A percentile compares a stretch with the other conserved stretches of the same genome.
Evolutionary conservation across 1,140 invertebrate species (phyloP).

Genomic region (Drosophila eugracilis): DNA sequence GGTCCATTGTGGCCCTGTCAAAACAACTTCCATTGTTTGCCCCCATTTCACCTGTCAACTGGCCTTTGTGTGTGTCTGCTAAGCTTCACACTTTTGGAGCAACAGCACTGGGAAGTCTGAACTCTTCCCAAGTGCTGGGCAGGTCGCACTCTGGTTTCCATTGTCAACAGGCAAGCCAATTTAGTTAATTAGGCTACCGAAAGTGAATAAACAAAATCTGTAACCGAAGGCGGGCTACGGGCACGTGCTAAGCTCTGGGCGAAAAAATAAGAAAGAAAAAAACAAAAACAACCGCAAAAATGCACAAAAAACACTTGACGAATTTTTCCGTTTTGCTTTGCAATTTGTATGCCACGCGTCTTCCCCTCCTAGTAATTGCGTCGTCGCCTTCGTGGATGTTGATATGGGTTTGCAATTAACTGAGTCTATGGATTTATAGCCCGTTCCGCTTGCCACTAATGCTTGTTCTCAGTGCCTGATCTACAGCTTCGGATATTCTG

Average conservation of each 20-base stretch:
- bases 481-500: background rate
- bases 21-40: slow-evolving; percentile 57
- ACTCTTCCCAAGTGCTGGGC: slow-evolving; percentile 19
- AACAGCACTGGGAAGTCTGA: slow-evolving; percentile 3
- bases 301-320: slow-evolving; percentile 57
- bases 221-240: slow-evolving; percentile 10
- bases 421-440: slow-evolving; percentile 58
- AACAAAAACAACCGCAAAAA: slow-evolving; percentile 55
- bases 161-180: slow-evolving; percentile 55
- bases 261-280: slow-evolving; percentile 53
- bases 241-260: slow-evolving; percentile 46
- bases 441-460: slow-evolving; percentile 31
- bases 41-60: slow-evolving; percentile 53
- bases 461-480: slow-evolving; percentile 31
- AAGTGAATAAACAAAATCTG: slow-evolving; percentile 60
- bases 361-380: slow-evolving; percentile 57
- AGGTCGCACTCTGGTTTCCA: slow-evolving; percentile 34
- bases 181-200: slow-evolving; percentile 63
- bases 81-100: slow-evolving; percentile 41
- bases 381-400: slow-evolving; percentile 33
- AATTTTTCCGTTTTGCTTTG: slow-evolving; percentile 56
- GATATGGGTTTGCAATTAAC: slow-evolving; percentile 63
- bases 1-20: slow-evolving; percentile 47
- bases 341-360: slow-evolving; percentile 56
- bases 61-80: slow-evolving; percentile 51